A percentile compares a stretch with the other conserved stretches of the same genome.
Evolutionary conservation across 2,113 vertebrate species (phyloP).

Genomic region (Leptodactylus fuscus): DNA sequence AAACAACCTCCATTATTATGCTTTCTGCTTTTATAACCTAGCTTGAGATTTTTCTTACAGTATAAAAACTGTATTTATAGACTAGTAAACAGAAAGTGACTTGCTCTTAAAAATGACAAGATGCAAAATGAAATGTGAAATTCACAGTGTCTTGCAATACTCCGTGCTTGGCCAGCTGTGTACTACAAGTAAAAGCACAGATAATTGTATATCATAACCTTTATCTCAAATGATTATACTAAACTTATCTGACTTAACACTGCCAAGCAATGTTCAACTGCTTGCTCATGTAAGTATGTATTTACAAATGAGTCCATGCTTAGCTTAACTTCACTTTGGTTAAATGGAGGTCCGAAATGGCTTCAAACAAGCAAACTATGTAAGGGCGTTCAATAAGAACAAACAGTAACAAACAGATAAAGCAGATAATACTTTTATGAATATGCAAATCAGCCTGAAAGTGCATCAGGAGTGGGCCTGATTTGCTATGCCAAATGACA

Average conservation of each 20-base stretch:
- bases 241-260: neutral
- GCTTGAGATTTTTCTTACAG: neutral
- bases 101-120: constrained; percentile 14
- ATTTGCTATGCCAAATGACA: too few species aligned
- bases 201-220: neutral
- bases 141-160: neutral
- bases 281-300: too few species aligned
- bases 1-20: neutral
- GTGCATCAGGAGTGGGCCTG: too few species aligned
- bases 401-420: too few species aligned
- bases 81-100: neutral
- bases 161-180: too few species aligned
- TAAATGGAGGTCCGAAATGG: too few species aligned
- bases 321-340: too few species aligned
- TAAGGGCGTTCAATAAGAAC: too few species aligned
- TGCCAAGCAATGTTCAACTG: neutral
- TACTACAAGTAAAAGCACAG: neutral
- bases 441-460: too few species aligned
- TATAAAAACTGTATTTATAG: constrained; percentile 8
- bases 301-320: too few species aligned
- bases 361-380: too few species aligned
- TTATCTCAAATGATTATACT: neutral
- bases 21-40: neutral
- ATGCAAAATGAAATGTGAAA: constrained; percentile 29
- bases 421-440: too few species aligned